Percentiles rank a stretch among this genome's conserved stretches.
Conservation (phyloP, 2,797 vertebrate species). For the Pangasius sanitwongsei region DNA sequence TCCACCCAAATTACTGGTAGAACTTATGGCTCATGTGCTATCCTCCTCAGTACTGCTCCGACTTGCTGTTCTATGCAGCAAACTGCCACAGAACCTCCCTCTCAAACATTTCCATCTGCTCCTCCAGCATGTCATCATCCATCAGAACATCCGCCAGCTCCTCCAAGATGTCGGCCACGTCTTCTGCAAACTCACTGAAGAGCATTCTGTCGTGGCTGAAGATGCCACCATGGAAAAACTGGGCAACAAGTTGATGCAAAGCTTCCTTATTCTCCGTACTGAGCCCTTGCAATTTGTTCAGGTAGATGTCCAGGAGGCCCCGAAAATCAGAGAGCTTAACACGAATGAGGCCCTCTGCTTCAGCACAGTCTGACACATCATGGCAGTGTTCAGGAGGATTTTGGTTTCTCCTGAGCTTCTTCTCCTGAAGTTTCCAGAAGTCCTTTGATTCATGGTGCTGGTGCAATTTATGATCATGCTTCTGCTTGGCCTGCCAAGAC, state of each 20-base stretch:
- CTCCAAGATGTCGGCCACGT: slow-evolving; percentile 78
- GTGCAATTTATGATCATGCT: slow-evolving; percentile 56
- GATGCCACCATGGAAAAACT: slow-evolving; percentile 70
- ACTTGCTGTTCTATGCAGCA: slow-evolving; percentile 58
- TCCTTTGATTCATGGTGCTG: slow-evolving; percentile 47
- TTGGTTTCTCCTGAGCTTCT: slow-evolving; percentile 69
- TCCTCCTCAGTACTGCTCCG: background rate
- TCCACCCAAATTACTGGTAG: slow-evolving; percentile 13
- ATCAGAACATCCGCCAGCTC: slow-evolving; percentile 73
- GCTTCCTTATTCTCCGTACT: slow-evolving; percentile 65
- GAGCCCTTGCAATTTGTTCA: slow-evolving; percentile 72
- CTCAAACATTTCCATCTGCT: slow-evolving; percentile 81
- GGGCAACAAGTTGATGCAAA: slow-evolving; percentile 65
- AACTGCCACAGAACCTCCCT: slow-evolving; percentile 78
- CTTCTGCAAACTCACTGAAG: slow-evolving; percentile 74
- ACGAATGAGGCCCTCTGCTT: slow-evolving; percentile 70
- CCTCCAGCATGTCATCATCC: slow-evolving; percentile 69
- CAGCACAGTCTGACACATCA: slow-evolving; percentile 69
- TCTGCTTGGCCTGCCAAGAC: slow-evolving; percentile 67
- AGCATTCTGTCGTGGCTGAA: slow-evolving; percentile 72
- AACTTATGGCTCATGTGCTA: slow-evolving; percentile 13
- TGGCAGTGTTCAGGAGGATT: slow-evolving; percentile 65
- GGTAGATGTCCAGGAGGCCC: slow-evolving; percentile 74
- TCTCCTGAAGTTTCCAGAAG: slow-evolving; percentile 77
- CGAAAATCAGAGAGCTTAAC: slow-evolving; percentile 75